Evolutionary conservation across 1,140 invertebrate species (phyloP).

Genomic region (Alviniconcha marisindica): DNA sequence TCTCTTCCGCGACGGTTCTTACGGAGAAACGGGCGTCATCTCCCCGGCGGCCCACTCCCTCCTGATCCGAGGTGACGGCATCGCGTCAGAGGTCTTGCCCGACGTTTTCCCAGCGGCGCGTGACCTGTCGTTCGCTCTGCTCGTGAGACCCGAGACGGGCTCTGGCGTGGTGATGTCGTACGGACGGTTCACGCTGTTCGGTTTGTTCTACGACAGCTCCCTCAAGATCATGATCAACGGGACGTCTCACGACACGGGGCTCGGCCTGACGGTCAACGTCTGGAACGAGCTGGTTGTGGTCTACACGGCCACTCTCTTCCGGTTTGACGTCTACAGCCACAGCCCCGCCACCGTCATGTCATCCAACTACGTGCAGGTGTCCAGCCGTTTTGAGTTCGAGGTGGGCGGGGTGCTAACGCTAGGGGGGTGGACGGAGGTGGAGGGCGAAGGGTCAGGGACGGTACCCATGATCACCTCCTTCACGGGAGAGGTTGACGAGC

Average conservation of each 20-base stretch:
- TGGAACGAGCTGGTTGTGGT: constrained; percentile 44
- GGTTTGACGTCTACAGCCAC: constrained; percentile 32
- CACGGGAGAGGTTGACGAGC: constrained; percentile 54
- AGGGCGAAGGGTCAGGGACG: neutral
- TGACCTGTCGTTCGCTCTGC: constrained; percentile 49
- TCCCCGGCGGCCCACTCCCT: constrained; percentile 45
- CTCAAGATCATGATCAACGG: constrained; percentile 42
- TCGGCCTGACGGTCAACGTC: constrained; percentile 30
- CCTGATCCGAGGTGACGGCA: constrained; percentile 35
- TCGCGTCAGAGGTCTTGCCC: constrained; percentile 43
- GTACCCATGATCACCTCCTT: constrained; percentile 25
- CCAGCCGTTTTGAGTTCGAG: constrained; percentile 29
- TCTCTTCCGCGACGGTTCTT: constrained; percentile 33
- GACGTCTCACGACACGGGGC: constrained; percentile 41
- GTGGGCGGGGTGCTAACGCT: constrained; percentile 30
- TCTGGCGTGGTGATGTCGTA: constrained; percentile 51
- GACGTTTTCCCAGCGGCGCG: constrained; percentile 35
- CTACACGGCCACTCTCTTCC: constrained; percentile 31
- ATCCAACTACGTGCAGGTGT: neutral
- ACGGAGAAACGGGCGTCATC: constrained; percentile 29
- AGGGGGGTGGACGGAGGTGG: constrained; percentile 34
- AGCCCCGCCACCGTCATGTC: neutral
- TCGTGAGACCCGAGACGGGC: constrained; percentile 34
- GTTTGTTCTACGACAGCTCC: constrained; percentile 37
- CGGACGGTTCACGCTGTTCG: constrained; percentile 37